Base-by-base conservation (phyloP, 2,113 vertebrate genomes). In the Aptenodytes forsteri region DNA sequence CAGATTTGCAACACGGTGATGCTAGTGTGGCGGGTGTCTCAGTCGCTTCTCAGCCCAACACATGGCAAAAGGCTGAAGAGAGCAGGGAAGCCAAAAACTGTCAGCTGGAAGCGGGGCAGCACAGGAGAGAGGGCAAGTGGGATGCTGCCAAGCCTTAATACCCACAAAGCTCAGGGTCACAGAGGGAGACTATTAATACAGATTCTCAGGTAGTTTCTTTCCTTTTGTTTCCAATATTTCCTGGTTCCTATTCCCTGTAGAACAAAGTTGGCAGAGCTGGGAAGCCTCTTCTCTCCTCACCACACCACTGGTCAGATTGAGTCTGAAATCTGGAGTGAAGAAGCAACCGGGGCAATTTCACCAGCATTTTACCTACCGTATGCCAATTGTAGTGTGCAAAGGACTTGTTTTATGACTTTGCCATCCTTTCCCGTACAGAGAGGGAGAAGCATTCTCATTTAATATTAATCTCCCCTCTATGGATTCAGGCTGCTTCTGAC, bases 391-490 rank as follows among this genome's bases (percentile, higher is more conserved):
- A 10, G 26, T 18, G 66, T 83, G 44, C 70, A 54, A 61, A 79
- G 65, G 36, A 36, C 32, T 82, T 44, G 26, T 49, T 71, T 76
- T 65, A 61, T 72, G 73, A 50, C 54, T 89, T 86, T 59, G 42
- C 64, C n/a, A 16, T 83, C 52, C 79, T 59, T 78, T 71, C 34
- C 83, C 29, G 30, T 76, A 34, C 55, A 34, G 36, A 90, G 19
- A 90, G 64, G 73, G 58, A 96, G 84, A 83, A 91, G 44, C 44
- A 77, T 77, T 40, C 58, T 89, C 81, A 90, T 98, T 77, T 64
- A 94, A 94, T 96, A 95, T 97, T 97, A 96, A 97, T 92, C 65
- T 78, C 30, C 71, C 40, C 46, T 84, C 36, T n/a, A 12, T 29
- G 40, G 91, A 92, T 59, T 71, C 78, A 59, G 85, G 71, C 83